Evolutionary conservation across 2,888 invertebrate species (phyloP).

Genomic region (Melikaiella ostensackeni): DNA sequence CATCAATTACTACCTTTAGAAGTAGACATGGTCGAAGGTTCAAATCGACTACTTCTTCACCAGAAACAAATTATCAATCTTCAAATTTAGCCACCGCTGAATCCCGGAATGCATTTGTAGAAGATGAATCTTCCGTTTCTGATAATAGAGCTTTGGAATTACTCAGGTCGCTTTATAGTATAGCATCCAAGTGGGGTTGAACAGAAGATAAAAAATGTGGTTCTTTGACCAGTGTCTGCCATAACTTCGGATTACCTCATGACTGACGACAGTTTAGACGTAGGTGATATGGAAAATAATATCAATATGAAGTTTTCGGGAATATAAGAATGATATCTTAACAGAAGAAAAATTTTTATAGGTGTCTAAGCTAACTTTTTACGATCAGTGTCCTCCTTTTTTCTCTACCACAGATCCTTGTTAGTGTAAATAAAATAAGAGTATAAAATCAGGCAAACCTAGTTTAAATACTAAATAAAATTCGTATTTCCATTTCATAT

Average conservation of each 20-base stretch:
- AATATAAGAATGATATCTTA: too few species aligned
- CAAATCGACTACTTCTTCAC: constrained; percentile 68
- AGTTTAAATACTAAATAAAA: too few species aligned
- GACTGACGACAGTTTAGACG: constrained; percentile 32
- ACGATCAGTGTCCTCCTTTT: too few species aligned
- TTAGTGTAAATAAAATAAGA: too few species aligned
- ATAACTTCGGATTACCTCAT: constrained; percentile 32
- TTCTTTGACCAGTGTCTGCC: constrained; percentile 37
- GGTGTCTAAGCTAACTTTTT: too few species aligned
- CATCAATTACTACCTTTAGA: constrained; percentile 67
- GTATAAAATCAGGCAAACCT: background rate
- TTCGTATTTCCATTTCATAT: background rate
- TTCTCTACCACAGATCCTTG: too few species aligned
- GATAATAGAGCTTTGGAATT: constrained; percentile 90
- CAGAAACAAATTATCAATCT: constrained; percentile 51
- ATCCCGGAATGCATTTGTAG: constrained; percentile 64
- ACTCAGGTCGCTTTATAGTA: constrained; percentile 89
- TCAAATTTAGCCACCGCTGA: constrained; percentile 70
- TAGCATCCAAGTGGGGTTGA: constrained; percentile 90
- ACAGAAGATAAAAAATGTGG: constrained; percentile 24
- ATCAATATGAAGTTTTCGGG: background rate
- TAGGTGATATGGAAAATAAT: constrained; percentile 23
- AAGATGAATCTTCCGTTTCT: constrained; percentile 78
- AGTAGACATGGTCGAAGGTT: constrained; percentile 69
- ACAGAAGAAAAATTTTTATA: too few species aligned